A percentile compares a stretch with the other conserved stretches of the same genome.
These are phyloP conservation scores for Siphlonurus alternatus DNA, from an alignment of 2,888 invertebrate species.

Conservation along the genomic window DNA sequence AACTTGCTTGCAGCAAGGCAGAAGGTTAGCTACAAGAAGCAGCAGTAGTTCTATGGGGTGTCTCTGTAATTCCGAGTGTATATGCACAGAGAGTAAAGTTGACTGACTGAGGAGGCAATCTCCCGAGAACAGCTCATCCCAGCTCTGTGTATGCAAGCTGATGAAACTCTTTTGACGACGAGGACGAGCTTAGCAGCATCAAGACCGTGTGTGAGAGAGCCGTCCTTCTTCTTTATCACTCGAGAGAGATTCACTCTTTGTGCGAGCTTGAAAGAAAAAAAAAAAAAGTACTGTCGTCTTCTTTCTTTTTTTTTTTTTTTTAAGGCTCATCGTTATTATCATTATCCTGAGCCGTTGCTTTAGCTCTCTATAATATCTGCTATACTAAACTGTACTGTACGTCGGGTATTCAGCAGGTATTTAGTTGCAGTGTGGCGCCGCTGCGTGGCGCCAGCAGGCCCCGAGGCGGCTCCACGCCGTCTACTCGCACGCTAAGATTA, in stretches of 20 bases:
- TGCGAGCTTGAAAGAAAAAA: neutral
- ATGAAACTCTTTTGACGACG: neutral
- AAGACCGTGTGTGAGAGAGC: too few relatives aligned
- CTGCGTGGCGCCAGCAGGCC: neutral
- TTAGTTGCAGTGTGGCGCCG: neutral
- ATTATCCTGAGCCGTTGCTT: neutral
- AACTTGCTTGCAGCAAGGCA: too few relatives aligned
- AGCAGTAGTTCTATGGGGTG: too few relatives aligned
- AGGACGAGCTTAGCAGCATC: too few relatives aligned
- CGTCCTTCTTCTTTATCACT: too few relatives aligned
- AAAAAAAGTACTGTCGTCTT: neutral
- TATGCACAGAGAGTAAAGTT: too few relatives aligned
- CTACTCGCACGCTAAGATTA: neutral
- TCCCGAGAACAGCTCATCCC: too few relatives aligned
- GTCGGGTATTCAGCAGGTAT: neutral
- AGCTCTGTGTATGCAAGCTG: neutral
- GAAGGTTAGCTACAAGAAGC: too few relatives aligned
- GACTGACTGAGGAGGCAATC: neutral
- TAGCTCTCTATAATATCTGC: neutral
- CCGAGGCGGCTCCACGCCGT: neutral
- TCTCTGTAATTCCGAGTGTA: too few relatives aligned
- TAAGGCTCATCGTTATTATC: neutral
- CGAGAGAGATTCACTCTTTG: neutral
- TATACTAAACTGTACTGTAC: too few relatives aligned
- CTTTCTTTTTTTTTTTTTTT: neutral